These are phyloP conservation scores for Scyliorhinus canicula DNA, from an alignment of 2,797 vertebrate genomes.

Conservation along the genomic window DNA sequence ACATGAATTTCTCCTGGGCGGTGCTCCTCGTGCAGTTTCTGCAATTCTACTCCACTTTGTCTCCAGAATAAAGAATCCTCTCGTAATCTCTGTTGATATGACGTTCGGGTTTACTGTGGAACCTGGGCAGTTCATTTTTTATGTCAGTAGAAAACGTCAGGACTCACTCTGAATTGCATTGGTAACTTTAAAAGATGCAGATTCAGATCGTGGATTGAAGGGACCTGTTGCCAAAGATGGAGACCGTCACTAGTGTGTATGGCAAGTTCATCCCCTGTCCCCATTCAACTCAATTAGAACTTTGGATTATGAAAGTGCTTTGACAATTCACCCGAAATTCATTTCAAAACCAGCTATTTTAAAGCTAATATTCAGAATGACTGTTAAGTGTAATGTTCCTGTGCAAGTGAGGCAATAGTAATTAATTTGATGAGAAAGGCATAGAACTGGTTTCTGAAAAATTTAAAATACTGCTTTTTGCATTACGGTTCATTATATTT, in stretches of 20 bases:
- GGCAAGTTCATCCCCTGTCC: not conserved
- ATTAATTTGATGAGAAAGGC: not conserved
- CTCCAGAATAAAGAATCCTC: no score
- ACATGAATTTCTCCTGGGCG: no score
- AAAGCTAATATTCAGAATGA: conserved; percentile 12
- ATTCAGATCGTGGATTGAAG: not conserved
- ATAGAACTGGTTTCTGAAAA: not conserved
- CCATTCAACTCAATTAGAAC: not conserved
- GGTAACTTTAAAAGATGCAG: not conserved
- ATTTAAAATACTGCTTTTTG: not conserved
- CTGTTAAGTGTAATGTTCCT: not conserved
- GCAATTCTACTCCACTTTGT: no score
- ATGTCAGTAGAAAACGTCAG: not conserved
- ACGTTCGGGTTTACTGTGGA: not conserved
- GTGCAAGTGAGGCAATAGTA: not conserved
- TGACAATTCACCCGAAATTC: conserved; percentile 8
- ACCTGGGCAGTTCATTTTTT: not conserved
- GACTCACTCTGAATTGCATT: not conserved
- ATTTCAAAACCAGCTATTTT: not conserved
- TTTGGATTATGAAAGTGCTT: not conserved
- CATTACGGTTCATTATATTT: not conserved
- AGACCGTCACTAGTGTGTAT: not conserved
- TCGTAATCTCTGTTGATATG: not conserved
- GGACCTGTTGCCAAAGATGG: not conserved
- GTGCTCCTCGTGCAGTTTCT: no score